phyloP scores from a whole-genome alignment of 2,888 invertebrate genomes.

The Drosophila histrio region DNA sequence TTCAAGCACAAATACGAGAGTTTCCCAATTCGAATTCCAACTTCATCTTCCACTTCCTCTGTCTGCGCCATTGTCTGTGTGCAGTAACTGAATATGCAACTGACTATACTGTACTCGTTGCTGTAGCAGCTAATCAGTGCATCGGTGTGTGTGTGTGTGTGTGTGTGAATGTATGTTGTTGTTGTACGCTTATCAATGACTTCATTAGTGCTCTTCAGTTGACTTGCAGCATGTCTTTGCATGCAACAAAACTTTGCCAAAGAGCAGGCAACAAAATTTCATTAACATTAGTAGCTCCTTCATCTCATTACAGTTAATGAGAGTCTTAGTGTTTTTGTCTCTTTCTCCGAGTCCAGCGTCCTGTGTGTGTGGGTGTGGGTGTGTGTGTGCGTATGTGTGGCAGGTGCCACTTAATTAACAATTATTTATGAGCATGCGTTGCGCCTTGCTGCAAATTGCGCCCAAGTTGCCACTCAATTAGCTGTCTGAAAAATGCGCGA shows the following conservation, averaged over 20 bases:
- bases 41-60: conserved; percentile 1
- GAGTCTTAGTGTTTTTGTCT: conserved; percentile 19
- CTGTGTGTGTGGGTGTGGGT: conserved; percentile 4
- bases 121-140: conserved; percentile 61
- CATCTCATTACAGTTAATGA: conserved; percentile 73
- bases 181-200: conserved; percentile 73
- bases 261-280: conserved; percentile 68
- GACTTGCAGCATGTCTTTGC: conserved; percentile 26
- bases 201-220: conserved; percentile 69
- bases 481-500: conserved; percentile 69
- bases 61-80: conserved; percentile 58
- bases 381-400: conserved; percentile 5
- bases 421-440: conserved; percentile 65
- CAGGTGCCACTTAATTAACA: conserved; percentile 67
- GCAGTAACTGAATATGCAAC: conserved; percentile 64
- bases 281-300: conserved; percentile 68
- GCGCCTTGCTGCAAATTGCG: conserved; percentile 50
- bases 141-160: conserved; percentile 6
- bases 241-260: conserved; percentile 42
- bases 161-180: conserved; percentile 20
- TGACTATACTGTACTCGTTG: conserved; percentile 30
- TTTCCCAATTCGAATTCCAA: neutral
- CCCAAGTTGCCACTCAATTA: conserved; percentile 78
- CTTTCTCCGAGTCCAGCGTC: neutral
- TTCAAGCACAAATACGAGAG: conserved; percentile 72